Conservation (phyloP, 2,888 invertebrate species). For the Campopleginae sp. region DNA sequence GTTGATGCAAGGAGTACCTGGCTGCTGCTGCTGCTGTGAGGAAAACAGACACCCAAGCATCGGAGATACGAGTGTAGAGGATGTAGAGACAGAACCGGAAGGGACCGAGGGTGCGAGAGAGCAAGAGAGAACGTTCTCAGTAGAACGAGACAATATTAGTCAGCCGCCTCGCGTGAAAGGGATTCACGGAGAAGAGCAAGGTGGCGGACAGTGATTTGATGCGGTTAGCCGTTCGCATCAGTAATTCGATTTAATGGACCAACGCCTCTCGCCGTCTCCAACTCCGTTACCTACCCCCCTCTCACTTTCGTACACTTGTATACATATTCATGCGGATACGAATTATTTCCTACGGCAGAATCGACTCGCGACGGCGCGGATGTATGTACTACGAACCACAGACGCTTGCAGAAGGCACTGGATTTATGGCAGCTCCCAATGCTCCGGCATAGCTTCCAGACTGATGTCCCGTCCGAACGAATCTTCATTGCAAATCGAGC, state of each 20-base stretch:
- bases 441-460: constrained; percentile 1
- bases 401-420: constrained; percentile 1
- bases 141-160: constrained; percentile 70
- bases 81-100: constrained; percentile 27
- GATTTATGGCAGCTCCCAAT: constrained; percentile 3
- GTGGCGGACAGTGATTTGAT: constrained; percentile 81
- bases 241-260: constrained; percentile 80
- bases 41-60: constrained; percentile 37
- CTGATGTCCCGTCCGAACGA: constrained; percentile 31
- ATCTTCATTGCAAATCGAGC: constrained; percentile 28
- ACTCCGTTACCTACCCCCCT: constrained; percentile 9
- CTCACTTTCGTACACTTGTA: constrained; percentile 51
- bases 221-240: constrained; percentile 79
- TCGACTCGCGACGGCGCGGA: constrained; percentile 66
- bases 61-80: constrained; percentile 41
- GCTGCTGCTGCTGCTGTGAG: neutral
- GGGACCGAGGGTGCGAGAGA: constrained; percentile 61
- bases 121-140: neutral
- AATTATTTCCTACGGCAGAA: constrained; percentile 75
- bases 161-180: constrained; percentile 70
- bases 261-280: constrained; percentile 74
- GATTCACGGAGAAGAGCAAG: constrained; percentile 70
- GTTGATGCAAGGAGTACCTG: constrained; percentile 30
- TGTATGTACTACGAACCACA: constrained; percentile 11
- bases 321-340: constrained; percentile 80